Base-by-base conservation (phyloP, 2,797 vertebrate species). In the Galagoides demidoff region DNA sequence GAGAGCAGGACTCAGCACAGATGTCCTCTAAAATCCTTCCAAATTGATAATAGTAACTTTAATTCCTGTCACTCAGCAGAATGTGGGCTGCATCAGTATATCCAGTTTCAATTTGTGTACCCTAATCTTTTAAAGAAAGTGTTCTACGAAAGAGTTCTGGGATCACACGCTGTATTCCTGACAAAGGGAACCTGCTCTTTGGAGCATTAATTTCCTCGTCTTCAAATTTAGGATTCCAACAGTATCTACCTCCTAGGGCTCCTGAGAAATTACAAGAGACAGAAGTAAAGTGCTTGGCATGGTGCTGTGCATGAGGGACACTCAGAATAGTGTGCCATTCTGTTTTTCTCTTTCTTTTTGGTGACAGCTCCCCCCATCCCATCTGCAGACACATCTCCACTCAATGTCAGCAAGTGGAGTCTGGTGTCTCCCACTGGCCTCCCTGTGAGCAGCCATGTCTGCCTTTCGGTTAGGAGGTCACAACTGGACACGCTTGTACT, bases 361-460 rank as follows among this genome's bases (percentile, higher is more conserved):
- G 0, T 4, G 5, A 27, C 14, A 13, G 3, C 14, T 39, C 2
- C 31, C 8, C 12, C 13, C 4, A 3, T 4, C 12, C 25, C 27
- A 7, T 43, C 39, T 2, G 19, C 19, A 22, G 7, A 7, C 20
- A 55, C 1, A 7, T 7, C 39, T n/a, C 23, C 39, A 10, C n/a
- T 66, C 22, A 64, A 73, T 0, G 7, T n/a, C 29, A 34, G 7
- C 31, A 20, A 2, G 52, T 0, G 3, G 57, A 34, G 12, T 7
- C 13, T n/a, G n/a, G 64, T 20, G 6, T 59, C 20, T 27, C 2
- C 14, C 49, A 61, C 49, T 5, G 27, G 2, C 4, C 12, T 12
- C 4, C 27, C n/a, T 3, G 2, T 11, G 2, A 66, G 59, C 22
- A 23, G 49, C 22, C 9, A 22, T 4, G 37, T 2, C 49, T 77